Percentiles rank a stretch among this genome's conserved stretches.
Conservation (phyloP, 2,888 invertebrate genomes). For the Pyralis farinalis region DNA sequence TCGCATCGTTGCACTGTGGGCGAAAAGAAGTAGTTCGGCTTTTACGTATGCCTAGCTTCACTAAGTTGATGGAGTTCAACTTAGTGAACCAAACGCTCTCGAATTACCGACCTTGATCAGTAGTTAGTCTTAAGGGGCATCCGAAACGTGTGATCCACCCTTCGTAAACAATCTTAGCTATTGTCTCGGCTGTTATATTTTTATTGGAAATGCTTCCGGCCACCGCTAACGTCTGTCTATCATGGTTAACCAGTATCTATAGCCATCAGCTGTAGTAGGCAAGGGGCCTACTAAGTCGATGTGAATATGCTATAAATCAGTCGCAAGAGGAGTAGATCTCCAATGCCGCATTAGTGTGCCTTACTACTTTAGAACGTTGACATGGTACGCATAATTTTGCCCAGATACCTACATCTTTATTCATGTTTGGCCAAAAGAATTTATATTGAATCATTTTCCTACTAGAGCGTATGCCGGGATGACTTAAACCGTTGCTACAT, state of each 20-base stretch:
- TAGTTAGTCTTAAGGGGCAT: conserved; percentile 9
- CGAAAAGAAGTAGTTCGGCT: conserved; percentile 19
- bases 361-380: too few relatives aligned
- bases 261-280: conserved; percentile 6
- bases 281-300: conserved; percentile 17
- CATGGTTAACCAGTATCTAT: too few relatives aligned
- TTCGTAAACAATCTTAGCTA: conserved; percentile 19
- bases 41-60: conserved; percentile 15
- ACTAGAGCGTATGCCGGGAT: conserved; percentile 11
- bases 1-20: conserved; percentile 18
- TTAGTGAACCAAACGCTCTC: conserved; percentile 4
- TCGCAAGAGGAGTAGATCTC: conserved; percentile 7
- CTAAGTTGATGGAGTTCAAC: too few relatives aligned
- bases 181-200: conserved; percentile 21
- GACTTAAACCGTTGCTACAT: conserved; percentile 12
- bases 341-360: too few relatives aligned
- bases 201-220: conserved; percentile 22
- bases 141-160: conserved; percentile 17
- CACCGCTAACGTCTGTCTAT: conserved; percentile 14
- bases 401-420: too few relatives aligned
- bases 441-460: conserved; percentile 5
- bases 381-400: too few relatives aligned
- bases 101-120: conserved; percentile 4
- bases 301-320: conserved; percentile 21
- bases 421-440: conserved; percentile 14